Evolutionary conservation across 2,113 vertebrate species (phyloP), one percentile per base, ranked within the genome.

Genomic region (Prochilodus magdalenae): DNA sequence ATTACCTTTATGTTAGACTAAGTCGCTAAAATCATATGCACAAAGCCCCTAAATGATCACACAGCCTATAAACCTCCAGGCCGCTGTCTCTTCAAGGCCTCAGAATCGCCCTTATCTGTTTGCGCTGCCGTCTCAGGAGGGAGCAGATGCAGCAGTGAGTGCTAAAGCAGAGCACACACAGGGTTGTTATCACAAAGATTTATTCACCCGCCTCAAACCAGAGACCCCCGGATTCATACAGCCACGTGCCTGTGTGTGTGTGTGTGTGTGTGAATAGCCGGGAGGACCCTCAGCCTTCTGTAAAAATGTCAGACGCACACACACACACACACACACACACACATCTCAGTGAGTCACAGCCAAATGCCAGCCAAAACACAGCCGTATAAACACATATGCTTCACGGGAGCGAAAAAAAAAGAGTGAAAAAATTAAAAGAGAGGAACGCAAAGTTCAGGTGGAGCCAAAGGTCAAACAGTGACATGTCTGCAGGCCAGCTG

Each of bases 301-400:
- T 69, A 87, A 67, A 84, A 85, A 85, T 85, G 77, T 83, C 81
- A 79, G 36, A 55, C 53, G 22, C 53, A 55, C 53, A 55, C 53
- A 55, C 53, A 55, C 16, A 18, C 53, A 69, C 73, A 75, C 76
- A 86, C 47, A 78, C 53, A 80, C 74, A 85, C 81, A 69, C 82
- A 77, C 80, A 74, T 86, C 22, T 85, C 66, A 87, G 76, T 86
- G 83, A 89, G 86, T 86, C 40, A 26, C 55, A 62, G 82, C 79
- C 62, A 93, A 93, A 94, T 93, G 91, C 88, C 92, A 90, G 85
- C 88, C 88, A 85, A 86, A 74, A 79, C 79, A 51, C 75, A 63
- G 85, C 84, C 29, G 82, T 84, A 83, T 36, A 87, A 82, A 79
- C 86, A 80, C 85, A 85, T 78, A 76, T 60, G 66, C 76, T 62